Percentiles rank a stretch among this genome's conserved stretches.
Evolutionary conservation across 2,888 invertebrate species (phyloP).

Genomic region (Cotesia congregata): DNA sequence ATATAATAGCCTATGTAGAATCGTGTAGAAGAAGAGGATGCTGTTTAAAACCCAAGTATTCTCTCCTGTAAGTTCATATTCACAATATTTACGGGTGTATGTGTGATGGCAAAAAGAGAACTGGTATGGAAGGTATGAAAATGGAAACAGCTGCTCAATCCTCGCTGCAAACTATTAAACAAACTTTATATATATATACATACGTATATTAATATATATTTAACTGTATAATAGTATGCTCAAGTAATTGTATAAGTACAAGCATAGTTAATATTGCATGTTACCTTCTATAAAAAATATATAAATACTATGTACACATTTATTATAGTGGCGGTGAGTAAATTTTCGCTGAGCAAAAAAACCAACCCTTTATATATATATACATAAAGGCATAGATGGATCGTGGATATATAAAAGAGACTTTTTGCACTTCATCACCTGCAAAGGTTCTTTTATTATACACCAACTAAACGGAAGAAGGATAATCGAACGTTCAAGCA

Average conservation of each 20-base stretch:
- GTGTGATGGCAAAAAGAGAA: conserved; percentile 8
- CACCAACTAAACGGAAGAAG: neutral
- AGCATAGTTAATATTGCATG: neutral
- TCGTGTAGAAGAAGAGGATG: neutral
- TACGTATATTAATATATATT: neutral
- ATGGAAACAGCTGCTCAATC: conserved; percentile 36
- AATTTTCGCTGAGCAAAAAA: conserved; percentile 18
- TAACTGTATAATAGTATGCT: neutral
- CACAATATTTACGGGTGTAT: neutral
- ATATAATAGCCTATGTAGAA: neutral
- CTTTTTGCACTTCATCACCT: conserved; percentile 36
- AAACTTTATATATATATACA: neutral
- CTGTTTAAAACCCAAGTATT: conserved; percentile 2
- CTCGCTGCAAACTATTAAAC: neutral
- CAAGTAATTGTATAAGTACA: neutral
- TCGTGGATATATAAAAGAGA: conserved; percentile 12
- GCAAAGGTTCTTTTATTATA: conserved; percentile 27
- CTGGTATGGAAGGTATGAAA: conserved; percentile 14
- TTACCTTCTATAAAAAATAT: neutral
- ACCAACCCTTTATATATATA: conserved; percentile 6
- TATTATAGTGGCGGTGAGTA: conserved; percentile 23
- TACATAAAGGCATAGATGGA: neutral
- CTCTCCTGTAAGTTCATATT: neutral
- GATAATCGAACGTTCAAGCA: conserved; percentile 1
- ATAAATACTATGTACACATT: conserved; percentile 9